Evolutionary conservation across 2,888 invertebrate species (phyloP).

Genomic region (Peribatodes rhomboidaria): DNA sequence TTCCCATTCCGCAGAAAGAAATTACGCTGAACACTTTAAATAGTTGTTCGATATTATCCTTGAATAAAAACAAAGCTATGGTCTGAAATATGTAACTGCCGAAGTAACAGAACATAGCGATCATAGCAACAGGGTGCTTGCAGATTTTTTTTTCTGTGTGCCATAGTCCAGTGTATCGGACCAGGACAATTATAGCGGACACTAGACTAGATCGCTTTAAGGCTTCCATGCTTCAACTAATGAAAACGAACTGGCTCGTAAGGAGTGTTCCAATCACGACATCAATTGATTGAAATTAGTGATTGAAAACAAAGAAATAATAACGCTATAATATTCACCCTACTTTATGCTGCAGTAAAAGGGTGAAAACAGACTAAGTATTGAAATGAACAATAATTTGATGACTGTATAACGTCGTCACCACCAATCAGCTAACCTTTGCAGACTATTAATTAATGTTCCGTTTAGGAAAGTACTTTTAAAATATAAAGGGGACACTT

Average conservation of each 20-base stretch:
- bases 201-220: constrained; percentile 2
- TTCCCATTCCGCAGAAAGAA: constrained; percentile 69
- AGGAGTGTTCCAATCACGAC: constrained; percentile 1
- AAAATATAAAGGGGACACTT: no score
- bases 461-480: no score
- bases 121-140: constrained; percentile 52
- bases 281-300: constrained; percentile 21
- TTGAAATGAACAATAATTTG: not conserved
- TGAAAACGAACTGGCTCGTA: not conserved
- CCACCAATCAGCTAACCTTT: not conserved
- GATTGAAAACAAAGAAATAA: constrained; percentile 31
- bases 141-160: constrained; percentile 38
- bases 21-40: constrained; percentile 72
- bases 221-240: constrained; percentile 10
- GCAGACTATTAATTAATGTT: no score
- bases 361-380: not conserved
- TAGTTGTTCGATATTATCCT: constrained; percentile 58
- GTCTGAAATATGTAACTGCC: constrained; percentile 58
- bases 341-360: constrained; percentile 18
- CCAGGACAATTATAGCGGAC: constrained; percentile 32
- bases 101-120: constrained; percentile 57
- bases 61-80: constrained; percentile 56
- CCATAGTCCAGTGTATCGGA: constrained; percentile 57
- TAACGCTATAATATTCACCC: constrained; percentile 2
- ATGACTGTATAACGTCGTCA: not conserved